Evolutionary conservation across 2,888 invertebrate genomes (phyloP).

Genomic region (Cosmia trapezina): DNA sequence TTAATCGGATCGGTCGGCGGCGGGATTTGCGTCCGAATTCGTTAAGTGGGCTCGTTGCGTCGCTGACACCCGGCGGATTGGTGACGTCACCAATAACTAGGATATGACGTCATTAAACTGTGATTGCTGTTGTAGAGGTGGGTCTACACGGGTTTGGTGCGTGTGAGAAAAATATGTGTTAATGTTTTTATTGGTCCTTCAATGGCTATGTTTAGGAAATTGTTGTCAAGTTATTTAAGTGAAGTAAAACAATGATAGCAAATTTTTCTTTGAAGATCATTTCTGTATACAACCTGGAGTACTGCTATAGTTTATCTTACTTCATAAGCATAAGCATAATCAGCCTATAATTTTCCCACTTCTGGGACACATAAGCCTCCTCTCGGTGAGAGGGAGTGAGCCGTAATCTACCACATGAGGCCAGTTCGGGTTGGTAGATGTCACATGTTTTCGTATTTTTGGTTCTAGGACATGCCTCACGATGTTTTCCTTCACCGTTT

Average conservation of each 20-base stretch:
- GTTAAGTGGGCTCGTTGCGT: conserved; percentile 62
- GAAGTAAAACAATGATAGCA: not conserved
- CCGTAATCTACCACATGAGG: not conserved
- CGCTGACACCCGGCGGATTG: conserved; percentile 58
- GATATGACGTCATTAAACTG: conserved; percentile 47
- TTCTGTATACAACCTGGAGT: too few species aligned
- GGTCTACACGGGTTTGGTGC: not conserved
- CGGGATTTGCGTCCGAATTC: conserved; percentile 59
- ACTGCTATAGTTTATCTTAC: not conserved
- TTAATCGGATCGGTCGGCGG: conserved; percentile 56
- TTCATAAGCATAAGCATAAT: not conserved
- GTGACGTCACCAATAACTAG: conserved; percentile 58
- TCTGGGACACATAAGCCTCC: not conserved
- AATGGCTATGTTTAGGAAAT: not conserved
- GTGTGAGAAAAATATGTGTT: not conserved
- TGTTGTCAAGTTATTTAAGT: not conserved
- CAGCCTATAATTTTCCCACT: not conserved
- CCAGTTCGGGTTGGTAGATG: not conserved
- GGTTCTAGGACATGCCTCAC: not conserved
- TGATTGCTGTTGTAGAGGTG: conserved; percentile 40
- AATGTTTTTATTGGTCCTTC: not conserved
- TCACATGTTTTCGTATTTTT: not conserved
- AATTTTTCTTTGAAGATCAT: not conserved
- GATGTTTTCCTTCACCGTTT: not conserved
- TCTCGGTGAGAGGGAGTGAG: not conserved